These are phyloP conservation scores for Heliconius melpomene DNA, from an alignment of 1,140 invertebrate species.

Conservation along the genomic window DNA sequence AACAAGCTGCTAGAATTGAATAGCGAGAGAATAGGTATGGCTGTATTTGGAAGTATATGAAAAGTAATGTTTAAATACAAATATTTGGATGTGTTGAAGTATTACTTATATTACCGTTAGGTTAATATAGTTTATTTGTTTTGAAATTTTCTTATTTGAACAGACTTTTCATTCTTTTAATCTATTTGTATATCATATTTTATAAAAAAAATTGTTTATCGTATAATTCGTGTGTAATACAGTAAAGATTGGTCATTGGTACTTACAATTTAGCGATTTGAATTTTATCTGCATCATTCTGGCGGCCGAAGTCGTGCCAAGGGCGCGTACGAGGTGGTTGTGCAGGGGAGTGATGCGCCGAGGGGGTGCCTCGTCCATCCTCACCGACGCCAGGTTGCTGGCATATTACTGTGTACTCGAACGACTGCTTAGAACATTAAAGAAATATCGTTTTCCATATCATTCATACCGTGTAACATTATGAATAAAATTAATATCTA, in stretches of 20 bases:
- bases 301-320: conserved; percentile 95
- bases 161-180: not conserved
- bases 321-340: conserved; percentile 88
- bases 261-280: conserved; percentile 99
- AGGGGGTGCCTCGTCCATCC: conserved; percentile 84
- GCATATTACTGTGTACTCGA: conserved; percentile 93
- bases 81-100: not conserved
- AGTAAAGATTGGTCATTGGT: not conserved
- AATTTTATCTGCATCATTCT: conserved; percentile 96
- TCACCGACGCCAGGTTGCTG: conserved; percentile 82
- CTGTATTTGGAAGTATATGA: conserved; percentile 6
- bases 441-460: not conserved
- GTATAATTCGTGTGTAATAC: not conserved
- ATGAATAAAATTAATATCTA: no score
- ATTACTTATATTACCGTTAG: not conserved
- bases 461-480: no score
- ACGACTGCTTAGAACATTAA: conserved; percentile 83
- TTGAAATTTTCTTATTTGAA: not conserved
- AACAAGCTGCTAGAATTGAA: conserved; percentile 21
- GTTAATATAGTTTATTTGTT: not conserved
- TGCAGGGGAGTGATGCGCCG: conserved; percentile 83
- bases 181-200: not conserved
- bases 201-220: no score
- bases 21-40: conserved; percentile 2
- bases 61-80: not conserved